Conservation (phyloP, 2,113 vertebrate species). For the Muntiacus muntjak region DNA sequence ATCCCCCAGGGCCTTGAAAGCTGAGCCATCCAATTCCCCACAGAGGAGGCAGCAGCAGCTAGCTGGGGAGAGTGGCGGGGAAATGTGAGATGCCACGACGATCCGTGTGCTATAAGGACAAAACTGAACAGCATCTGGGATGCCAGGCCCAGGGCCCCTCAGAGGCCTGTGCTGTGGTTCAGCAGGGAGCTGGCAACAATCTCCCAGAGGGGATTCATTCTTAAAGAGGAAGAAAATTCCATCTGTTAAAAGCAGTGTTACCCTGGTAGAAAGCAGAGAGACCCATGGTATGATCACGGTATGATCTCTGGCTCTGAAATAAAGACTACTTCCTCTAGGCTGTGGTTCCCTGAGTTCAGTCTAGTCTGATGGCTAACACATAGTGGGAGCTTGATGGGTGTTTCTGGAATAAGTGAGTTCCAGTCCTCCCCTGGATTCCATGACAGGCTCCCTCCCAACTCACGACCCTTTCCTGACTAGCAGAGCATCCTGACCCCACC, state of each 20-base stretch:
- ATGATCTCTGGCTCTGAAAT: neutral
- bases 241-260: constrained; percentile 5
- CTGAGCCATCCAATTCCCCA: neutral
- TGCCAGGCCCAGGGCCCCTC: constrained; percentile 27
- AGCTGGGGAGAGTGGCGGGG: neutral
- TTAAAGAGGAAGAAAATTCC: constrained; percentile 64
- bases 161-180: constrained; percentile 38
- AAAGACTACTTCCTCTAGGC: neutral
- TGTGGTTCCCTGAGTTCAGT: neutral
- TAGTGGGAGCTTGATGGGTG: neutral
- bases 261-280: neutral
- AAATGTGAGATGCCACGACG: constrained; percentile 49
- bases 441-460: neutral
- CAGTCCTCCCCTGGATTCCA: neutral
- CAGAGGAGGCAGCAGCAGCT: constrained; percentile 28
- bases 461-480: neutral
- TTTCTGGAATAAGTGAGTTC: constrained; percentile 11
- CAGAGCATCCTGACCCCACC: constrained; percentile 7
- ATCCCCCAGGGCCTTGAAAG: neutral
- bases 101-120: constrained; percentile 8
- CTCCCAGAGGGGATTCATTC: constrained; percentile 26
- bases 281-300: neutral
- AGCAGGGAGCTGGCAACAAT: constrained; percentile 40
- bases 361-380: neutral
- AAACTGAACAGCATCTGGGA: constrained; percentile 40